Base-by-base conservation (phyloP, 2,888 invertebrate genomes). In the Trissolcus japonicus region DNA sequence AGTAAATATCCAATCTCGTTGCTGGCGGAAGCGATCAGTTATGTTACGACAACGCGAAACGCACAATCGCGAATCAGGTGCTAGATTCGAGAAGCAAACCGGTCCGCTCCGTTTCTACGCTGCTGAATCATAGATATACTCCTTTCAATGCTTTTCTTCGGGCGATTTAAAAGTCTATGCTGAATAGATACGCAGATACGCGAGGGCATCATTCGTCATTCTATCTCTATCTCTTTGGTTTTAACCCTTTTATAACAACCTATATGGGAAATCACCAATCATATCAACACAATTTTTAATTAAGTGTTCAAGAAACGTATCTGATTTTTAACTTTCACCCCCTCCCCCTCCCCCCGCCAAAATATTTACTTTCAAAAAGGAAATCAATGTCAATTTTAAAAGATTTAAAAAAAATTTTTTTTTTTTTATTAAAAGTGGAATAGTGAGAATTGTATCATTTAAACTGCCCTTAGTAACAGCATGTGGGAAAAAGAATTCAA, bases 1-100 rank as follows among this genome's bases (percentile, higher is more conserved):
- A 68, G 77, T 77, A 77, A 77, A 72, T 76, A 76, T 67, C 76
- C 67, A 67, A 76, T 76, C 76, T 72, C 57, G 76, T 76, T 76
- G 61, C 76, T 72, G 67, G 79, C 86, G 86, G 86, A 86, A 86
- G 80, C 82, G 83, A 85, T 86, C 82, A 85, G 85, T 86, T 84
- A 84, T 80, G 63, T 71, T 69, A 60, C 75, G 78, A 78, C 78
- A 75, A 78, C 75, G 72, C 72, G 73, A 69, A 68, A 79, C 68
- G 67, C 79, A 79, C 79, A 74, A 76, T 79, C 79, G 76, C 79
- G 74, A 65, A 78, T 78, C 78, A 78, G 72, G 72, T 68, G 72
- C 71, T 60, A 75, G 63, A 63, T 63, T 68, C 56, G 56, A 56
- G 46, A 75, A 59, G 59, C 50, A 75, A 75, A 78, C 63, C 75